Conservation (phyloP, 2,888 invertebrate genomes). For the Polia nebulosa region DNA sequence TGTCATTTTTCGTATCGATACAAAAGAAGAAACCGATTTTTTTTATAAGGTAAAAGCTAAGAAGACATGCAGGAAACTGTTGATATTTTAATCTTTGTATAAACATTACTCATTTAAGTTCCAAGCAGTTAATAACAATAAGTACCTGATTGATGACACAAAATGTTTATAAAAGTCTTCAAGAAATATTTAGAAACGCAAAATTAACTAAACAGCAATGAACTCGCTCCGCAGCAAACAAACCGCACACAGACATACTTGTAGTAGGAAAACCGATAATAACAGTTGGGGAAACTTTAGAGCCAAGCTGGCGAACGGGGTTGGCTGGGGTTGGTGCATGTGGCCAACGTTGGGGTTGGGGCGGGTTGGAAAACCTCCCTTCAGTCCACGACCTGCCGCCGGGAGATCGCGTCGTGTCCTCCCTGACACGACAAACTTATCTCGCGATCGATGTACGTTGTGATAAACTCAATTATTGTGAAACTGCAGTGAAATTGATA, state of each 20-base stretch:
- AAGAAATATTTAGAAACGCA: slow-evolving; percentile 12
- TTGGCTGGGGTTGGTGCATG: slow-evolving; percentile 32
- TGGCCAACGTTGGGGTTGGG: slow-evolving; percentile 63
- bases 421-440: slow-evolving; percentile 66
- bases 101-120: no score
- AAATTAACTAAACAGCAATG: slow-evolving; percentile 35
- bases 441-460: slow-evolving; percentile 64
- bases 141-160: no score
- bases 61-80: no score
- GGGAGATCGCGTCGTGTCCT: slow-evolving; percentile 77
- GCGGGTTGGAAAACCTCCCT: slow-evolving; percentile 71
- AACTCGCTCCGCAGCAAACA: slow-evolving; percentile 27
- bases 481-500: slow-evolving; percentile 57
- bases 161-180: slow-evolving; percentile 1
- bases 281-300: slow-evolving; percentile 50
- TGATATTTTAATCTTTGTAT: background rate
- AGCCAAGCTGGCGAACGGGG: slow-evolving; percentile 51
- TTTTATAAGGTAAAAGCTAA: no score
- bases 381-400: slow-evolving; percentile 73
- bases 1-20: background rate
- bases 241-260: slow-evolving; percentile 32
- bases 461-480: slow-evolving; percentile 55
- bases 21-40: no score
- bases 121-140: no score
- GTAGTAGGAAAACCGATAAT: slow-evolving; percentile 60